Base-by-base conservation (phyloP, 2,113 vertebrate genomes). In the Ophiodon elongatus region DNA sequence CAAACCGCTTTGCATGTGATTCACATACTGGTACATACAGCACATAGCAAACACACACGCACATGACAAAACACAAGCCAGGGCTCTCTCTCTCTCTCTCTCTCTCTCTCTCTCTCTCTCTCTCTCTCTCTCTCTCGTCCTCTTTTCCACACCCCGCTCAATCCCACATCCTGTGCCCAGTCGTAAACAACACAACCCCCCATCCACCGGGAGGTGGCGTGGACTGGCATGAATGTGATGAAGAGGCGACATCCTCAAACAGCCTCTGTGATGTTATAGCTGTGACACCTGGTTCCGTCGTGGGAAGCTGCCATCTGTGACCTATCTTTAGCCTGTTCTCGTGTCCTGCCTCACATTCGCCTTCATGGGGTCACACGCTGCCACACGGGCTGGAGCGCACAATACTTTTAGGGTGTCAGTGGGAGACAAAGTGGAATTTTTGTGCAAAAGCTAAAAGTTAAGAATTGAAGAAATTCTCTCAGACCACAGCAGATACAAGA, bases 1-100 rank as follows among this genome's bases (percentile, higher is more conserved):
- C 11, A 47, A 35, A 39, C 66, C 37, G 43, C 69, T 43, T 45
- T 2, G 4, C 76, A 54, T 11, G 56, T 43, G 21, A 39, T 52
- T 41, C 19, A 37, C 74, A 85, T 13, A 33, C 45, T 43, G 39
- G 8, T 14, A 76, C 60, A 79, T 66, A 54, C 47, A 65, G 76
- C 31, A 68, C 72, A 73, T 63, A 35, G 62, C 85, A 57, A 41
- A 73, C 54, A 80, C 63, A 47, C 5, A 13, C 3, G 10, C 79
- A 73, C 63, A 62, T 37, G 23, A 43, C 56, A 23, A 45, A 57
- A 57, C 62, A 47, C 65, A 62, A 25, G 31, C 15, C 1, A 8
- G 27, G 19, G 7, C 17, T 56, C 41, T 11, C 23, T 25, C 23
- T 27, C 11, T 57, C 25, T 56, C 37, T 56, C 21, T n/a, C 23